Percentiles rank a stretch among this genome's conserved stretches.
Evolutionary conservation across 2,113 vertebrate species (phyloP).

Genomic region (Heterotis niloticus): DNA sequence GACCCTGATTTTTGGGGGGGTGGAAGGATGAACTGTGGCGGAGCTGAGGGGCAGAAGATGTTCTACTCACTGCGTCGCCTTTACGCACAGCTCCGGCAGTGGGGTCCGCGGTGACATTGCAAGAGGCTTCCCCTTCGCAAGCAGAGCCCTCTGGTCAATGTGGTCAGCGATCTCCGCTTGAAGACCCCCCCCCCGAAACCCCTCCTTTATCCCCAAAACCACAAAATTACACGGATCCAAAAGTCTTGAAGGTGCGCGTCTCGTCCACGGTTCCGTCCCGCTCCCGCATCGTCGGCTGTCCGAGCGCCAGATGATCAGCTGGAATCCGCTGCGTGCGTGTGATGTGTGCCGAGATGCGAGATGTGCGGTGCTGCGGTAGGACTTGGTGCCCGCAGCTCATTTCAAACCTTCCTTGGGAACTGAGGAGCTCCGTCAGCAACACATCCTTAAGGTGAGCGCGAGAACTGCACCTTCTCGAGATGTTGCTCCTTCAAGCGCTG

Average conservation of each 20-base stretch:
- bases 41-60: constrained; percentile 11
- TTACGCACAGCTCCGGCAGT: constrained; percentile 78
- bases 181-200: constrained; percentile 18
- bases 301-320: constrained; percentile 24
- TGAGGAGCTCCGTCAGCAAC: constrained; percentile 45
- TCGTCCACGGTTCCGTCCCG: constrained; percentile 32
- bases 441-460: constrained; percentile 48
- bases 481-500: constrained; percentile 20
- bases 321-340: constrained; percentile 33
- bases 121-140: constrained; percentile 51
- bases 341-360: constrained; percentile 3
- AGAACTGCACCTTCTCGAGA: constrained; percentile 45
- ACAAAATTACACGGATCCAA: constrained; percentile 39
- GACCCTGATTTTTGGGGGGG: background rate
- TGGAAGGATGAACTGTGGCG: background rate
- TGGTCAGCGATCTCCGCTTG: constrained; percentile 34
- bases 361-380: constrained; percentile 42
- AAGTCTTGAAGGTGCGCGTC: constrained; percentile 23
- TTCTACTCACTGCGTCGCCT: constrained; percentile 89
- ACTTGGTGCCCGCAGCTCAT: constrained; percentile 39
- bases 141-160: constrained; percentile 33
- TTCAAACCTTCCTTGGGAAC: constrained; percentile 37
- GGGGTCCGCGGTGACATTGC: constrained; percentile 68
- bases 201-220: constrained; percentile 19
- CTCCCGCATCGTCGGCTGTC: constrained; percentile 23